Conservation (phyloP, 2,113 vertebrate species). For the Python bivittatus region DNA sequence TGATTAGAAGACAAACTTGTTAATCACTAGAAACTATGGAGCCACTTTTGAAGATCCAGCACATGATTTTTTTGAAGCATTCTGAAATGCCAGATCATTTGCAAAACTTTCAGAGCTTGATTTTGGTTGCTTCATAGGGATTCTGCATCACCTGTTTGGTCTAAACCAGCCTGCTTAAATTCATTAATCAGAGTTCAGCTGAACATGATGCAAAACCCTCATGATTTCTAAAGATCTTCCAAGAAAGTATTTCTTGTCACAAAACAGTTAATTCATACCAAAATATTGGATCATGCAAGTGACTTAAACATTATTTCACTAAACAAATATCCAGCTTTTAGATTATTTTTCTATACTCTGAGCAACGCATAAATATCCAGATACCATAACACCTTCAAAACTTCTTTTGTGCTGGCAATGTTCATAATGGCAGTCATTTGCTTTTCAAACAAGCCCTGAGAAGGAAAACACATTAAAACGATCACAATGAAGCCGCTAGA, state of each 20-base stretch:
- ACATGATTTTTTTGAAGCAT: not conserved
- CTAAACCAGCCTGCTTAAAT: not conserved
- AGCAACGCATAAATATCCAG: slow-evolving; percentile 66
- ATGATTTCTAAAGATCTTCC: not conserved
- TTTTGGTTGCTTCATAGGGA: not conserved
- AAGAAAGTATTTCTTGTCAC: not conserved
- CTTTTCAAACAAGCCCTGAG: slow-evolving; percentile 62
- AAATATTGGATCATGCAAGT: not conserved
- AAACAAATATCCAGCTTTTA: slow-evolving; percentile 50
- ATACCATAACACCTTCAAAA: slow-evolving; percentile 51
- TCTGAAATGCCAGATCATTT: not conserved
- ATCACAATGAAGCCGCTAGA: slow-evolving; percentile 66
- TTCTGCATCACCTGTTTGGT: not conserved
- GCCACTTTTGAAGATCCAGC: not conserved
- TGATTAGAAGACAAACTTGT: not conserved
- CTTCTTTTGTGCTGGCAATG: slow-evolving; percentile 50
- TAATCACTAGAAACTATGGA: not conserved
- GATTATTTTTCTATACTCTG: slow-evolving; percentile 43
- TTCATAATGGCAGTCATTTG: slow-evolving; percentile 60
- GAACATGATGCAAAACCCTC: not conserved
- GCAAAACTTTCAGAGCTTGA: not conserved
- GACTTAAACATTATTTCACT: slow-evolving; percentile 14
- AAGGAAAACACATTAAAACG: slow-evolving; percentile 65
- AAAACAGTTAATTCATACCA: slow-evolving; percentile 56
- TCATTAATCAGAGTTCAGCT: not conserved